Percentiles rank a stretch among this genome's conserved stretches.
These are phyloP conservation scores for Sitta europaea DNA, from an alignment of 2,113 vertebrate species.

Conservation along the genomic window DNA sequence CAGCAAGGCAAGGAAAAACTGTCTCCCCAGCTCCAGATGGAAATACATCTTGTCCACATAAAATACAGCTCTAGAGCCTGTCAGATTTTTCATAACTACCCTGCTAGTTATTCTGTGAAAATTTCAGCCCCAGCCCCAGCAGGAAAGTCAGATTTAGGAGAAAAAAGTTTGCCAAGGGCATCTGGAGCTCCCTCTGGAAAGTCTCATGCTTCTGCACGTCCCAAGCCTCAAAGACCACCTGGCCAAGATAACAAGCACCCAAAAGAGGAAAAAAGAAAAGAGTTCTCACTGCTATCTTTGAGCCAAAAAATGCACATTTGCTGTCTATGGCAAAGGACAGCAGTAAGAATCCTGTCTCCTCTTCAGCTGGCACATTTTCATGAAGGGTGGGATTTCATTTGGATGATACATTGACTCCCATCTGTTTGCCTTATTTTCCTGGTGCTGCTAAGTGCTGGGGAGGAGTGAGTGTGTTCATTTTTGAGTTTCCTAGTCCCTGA, in stretches of 20 bases:
- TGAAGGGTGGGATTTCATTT: conserved; percentile 15
- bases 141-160: background rate
- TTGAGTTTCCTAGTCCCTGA: background rate
- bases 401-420: conserved; percentile 42
- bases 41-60: background rate
- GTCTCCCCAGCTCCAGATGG: background rate
- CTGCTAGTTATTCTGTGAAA: background rate
- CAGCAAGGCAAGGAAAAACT: background rate
- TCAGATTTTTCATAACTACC: background rate
- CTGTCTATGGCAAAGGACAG: background rate
- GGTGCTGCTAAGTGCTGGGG: conserved; percentile 6
- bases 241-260: background rate
- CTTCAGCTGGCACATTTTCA: conserved; percentile 23
- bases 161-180: background rate
- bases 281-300: background rate
- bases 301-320: background rate
- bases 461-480: conserved; percentile 7
- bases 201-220: background rate
- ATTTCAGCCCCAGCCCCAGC: background rate
- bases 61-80: background rate
- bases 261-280: background rate
- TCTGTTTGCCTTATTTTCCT: conserved; percentile 39
- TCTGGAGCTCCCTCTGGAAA: background rate
- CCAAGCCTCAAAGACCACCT: background rate
- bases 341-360: background rate